A percentile compares a stretch with the other conserved stretches of the same genome.
These are phyloP conservation scores for Caenorhabditis elegans DNA, from an alignment of 1,140 invertebrate genomes.

Conservation along the genomic window DNA sequence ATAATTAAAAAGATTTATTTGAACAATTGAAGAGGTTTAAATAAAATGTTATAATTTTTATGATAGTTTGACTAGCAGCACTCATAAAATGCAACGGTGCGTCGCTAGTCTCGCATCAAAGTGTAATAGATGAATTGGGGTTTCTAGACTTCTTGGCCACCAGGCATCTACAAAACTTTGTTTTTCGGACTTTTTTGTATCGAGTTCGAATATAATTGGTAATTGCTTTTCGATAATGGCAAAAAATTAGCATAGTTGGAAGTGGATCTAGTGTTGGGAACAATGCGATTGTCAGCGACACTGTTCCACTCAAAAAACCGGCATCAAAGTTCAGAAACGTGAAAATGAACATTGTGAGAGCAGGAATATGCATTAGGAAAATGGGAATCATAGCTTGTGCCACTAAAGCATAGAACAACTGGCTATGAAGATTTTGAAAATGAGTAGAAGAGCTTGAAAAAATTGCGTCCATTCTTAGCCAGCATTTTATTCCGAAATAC, in stretches of 20 bases:
- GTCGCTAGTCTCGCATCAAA: too few species aligned
- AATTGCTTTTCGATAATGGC: neutral
- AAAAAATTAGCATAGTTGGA: neutral
- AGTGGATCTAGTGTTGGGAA: neutral
- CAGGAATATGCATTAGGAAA: neutral
- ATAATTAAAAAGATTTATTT: too few species aligned
- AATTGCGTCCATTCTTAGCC: neutral
- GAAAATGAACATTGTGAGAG: neutral
- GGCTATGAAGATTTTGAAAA: neutral
- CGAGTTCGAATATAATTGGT: neutral
- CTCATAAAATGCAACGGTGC: too few species aligned
- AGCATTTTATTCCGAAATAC: neutral
- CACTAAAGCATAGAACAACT: neutral
- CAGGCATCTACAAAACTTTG: neutral
- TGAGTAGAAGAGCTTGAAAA: neutral
- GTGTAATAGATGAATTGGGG: too few species aligned
- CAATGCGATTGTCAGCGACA: neutral
- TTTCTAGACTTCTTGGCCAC: neutral
- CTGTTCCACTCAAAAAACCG: neutral
- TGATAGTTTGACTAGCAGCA: too few species aligned
- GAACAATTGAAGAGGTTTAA: too few species aligned
- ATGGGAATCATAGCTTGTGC: neutral
- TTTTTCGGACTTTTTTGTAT: neutral
- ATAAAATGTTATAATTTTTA: too few species aligned
- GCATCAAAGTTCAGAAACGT: neutral